Evolutionary conservation across 2,888 invertebrate species (phyloP), one percentile per base, ranked within the genome.

Genomic region (Brenthis hecate): DNA sequence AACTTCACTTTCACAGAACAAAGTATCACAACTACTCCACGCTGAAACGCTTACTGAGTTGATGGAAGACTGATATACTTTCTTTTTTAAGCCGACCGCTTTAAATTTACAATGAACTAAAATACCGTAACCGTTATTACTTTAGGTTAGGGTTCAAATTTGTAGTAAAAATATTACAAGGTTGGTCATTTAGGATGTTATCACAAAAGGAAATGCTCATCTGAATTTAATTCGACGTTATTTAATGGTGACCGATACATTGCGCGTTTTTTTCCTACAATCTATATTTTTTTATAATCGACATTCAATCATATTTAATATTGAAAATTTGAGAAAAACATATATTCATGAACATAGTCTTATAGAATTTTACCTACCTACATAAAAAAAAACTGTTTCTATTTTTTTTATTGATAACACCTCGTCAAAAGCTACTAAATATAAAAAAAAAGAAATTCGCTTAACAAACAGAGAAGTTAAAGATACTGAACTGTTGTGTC

Each of bases 11-110:
- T 62, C 68, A 71, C 68, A 19, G 13, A 8, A 64, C 48, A 16
- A 43, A 55, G 64, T 58, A 56, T 47, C 19, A 55, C 58, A 65
- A 66, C 55, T 62, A 55, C 63, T 48, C 60, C 43, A 63, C 63
- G 62, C 64, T 60, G 68, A 68, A 65, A 47, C 55, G 28, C 62
- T 60, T 50, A 58, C 64, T 64, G 66, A 62, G 47, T 64, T 55
- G 66, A 66, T 66, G 14, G 32, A 32, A 54, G 56, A 66, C 51
- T 60, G 69, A 65, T 64, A 66, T 71, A 50, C 66, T 68, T 72
- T 72, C 72, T 73, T 74, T 72, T 73, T 73, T 66, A 69, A 72
- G 65, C 68, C 28, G 56, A 50, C n/a, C 48, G 57, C 55, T 43
- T 58, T 47, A 23, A 53, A 13, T 50, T 61, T 54, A 60, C 1